Conservation (phyloP, 2,888 invertebrate species). For the Darwinula stevensoni region DNA sequence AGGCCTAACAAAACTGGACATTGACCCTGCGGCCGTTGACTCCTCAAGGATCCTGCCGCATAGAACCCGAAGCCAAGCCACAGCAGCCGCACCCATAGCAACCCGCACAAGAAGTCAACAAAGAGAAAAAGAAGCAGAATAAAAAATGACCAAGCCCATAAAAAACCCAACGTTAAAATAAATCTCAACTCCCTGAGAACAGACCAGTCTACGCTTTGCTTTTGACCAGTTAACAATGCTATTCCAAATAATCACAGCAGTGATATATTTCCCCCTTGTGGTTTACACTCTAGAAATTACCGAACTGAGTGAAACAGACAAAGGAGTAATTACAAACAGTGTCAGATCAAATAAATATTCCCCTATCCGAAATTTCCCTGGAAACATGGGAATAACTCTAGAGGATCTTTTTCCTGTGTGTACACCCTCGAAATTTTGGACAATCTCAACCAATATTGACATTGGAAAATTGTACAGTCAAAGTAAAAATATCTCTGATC, state of each 20-base stretch:
- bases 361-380: slow-evolving; percentile 2
- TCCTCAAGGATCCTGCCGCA: slow-evolving; percentile 2
- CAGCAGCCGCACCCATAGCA: slow-evolving; percentile 2
- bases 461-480: slow-evolving; percentile 2
- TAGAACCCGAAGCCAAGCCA: slow-evolving; percentile 2
- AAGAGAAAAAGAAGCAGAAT: slow-evolving; percentile 2
- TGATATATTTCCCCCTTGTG: slow-evolving; percentile 2
- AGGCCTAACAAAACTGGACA: slow-evolving; percentile 2
- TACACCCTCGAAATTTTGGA: slow-evolving; percentile 2
- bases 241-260: slow-evolving; percentile 2
- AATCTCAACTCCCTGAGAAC: not conserved
- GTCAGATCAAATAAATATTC: slow-evolving; percentile 2
- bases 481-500: slow-evolving; percentile 2
- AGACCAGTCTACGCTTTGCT: slow-evolving; percentile 2
- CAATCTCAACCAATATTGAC: slow-evolving; percentile 2
- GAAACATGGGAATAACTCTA: slow-evolving; percentile 2
- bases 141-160: slow-evolving; percentile 2
- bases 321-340: slow-evolving; percentile 2
- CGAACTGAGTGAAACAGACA: slow-evolving; percentile 2
- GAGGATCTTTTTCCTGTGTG: slow-evolving; percentile 1
- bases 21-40: slow-evolving; percentile 2
- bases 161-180: slow-evolving; percentile 2
- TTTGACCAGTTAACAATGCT: slow-evolving; percentile 2
- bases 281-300: slow-evolving; percentile 2
- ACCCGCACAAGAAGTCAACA: slow-evolving; percentile 2